A percentile compares a stretch with the other conserved stretches of the same genome.
These are phyloP conservation scores for Himalopsyche anomala DNA, from an alignment of 2,888 invertebrate species.

Conservation along the genomic window DNA sequence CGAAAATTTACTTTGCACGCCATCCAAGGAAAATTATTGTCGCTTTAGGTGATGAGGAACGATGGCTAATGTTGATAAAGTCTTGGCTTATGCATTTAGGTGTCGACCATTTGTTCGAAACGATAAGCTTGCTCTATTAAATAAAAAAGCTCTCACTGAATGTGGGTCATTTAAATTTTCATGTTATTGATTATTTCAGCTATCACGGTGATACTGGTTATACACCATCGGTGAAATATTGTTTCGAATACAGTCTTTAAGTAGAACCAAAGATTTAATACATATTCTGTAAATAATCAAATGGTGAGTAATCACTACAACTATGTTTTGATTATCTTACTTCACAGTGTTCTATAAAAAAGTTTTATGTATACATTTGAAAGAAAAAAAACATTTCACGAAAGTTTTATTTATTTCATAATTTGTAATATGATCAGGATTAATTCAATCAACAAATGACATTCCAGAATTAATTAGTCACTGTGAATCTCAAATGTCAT, in stretches of 20 bases:
- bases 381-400: too few species aligned
- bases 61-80: not conserved
- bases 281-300: too few species aligned
- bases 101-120: slow-evolving; percentile 2
- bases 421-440: too few species aligned
- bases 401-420: too few species aligned
- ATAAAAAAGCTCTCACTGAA: not conserved
- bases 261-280: too few species aligned
- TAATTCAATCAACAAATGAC: too few species aligned
- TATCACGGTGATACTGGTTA: not conserved
- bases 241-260: not conserved
- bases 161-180: slow-evolving; percentile 12
- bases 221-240: not conserved
- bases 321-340: too few species aligned
- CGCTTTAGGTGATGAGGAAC: slow-evolving; percentile 2
- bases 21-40: not conserved
- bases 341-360: too few species aligned
- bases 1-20: slow-evolving; percentile 24
- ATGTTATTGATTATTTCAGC: slow-evolving; percentile 1
- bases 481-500: too few species aligned
- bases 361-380: too few species aligned
- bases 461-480: too few species aligned
- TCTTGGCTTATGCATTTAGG: not conserved
- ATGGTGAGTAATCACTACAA: too few species aligned
- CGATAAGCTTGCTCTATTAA: not conserved